Base-by-base conservation (phyloP, 1,140 invertebrate species). In the Melipona quadrifasciata region DNA sequence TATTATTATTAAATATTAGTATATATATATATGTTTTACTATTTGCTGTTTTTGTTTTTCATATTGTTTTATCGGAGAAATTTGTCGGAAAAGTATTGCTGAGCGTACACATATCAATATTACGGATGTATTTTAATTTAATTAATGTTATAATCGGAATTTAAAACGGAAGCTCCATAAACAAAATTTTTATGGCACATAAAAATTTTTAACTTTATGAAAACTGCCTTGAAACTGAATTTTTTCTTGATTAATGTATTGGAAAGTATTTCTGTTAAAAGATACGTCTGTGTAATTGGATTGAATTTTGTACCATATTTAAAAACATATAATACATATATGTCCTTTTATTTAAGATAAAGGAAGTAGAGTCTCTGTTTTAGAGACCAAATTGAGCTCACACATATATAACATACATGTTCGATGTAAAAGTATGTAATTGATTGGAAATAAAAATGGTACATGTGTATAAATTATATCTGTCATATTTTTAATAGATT, bases 361-460 rank as follows among this genome's bases (percentile, higher is more conserved):
- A 47, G 39, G 39, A 47, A 47, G 8, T 47, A n/a, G 1, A n/a
- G 58, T 61, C 4, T n/a, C 3, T 61, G 12, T 58, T 58, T 58
- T 58, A 58, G 17, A 76, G 67, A 31, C 39, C 39, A 47, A 47
- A 65, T 65, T 73, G 34, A 77, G 71, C 53, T 6, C n/a, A 83
- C 19, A 17, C 67, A 14, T 0, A 2, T 57, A 34, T 67, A 34
- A 31, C 61, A 51, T 67, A 24, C 53, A 58, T 65, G 12, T 75
- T 77, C 51, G 74, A 79, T 74, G 75, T 79, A 57, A 77, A 74
- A 73, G 21, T 87, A 8, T 19, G 17, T 39, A 58, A 53, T 73
- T 64, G 64, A 87, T 72, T 47, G 47, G 39, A 31, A 65, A 34
- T 74, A 74, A 65, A 47, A 55, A 53, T 21, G 12, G n/a, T 27